phyloP scores from a whole-genome alignment of 2,888 invertebrate species.

The Drosophila anceps region DNA sequence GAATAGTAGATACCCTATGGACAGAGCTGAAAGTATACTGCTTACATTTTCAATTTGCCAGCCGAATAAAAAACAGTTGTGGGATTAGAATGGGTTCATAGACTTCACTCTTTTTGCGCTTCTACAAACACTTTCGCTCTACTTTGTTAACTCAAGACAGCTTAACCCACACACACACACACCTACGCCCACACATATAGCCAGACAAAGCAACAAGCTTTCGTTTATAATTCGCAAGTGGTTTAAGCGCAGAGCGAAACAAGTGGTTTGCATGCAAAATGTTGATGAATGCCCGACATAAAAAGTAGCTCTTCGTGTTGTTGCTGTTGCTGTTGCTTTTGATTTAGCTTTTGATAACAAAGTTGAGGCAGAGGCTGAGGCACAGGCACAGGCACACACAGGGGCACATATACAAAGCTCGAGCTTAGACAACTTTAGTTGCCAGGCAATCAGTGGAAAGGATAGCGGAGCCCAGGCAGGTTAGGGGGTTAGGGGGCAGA shows the following conservation, averaged over 20 bases:
- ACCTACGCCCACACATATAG: neutral
- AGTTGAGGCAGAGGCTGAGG: neutral
- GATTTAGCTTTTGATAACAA: conserved; percentile 20
- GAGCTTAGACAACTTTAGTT: conserved; percentile 19
- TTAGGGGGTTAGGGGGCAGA: neutral
- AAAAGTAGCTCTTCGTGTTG: neutral
- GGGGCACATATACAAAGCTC: neutral
- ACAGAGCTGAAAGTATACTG: neutral
- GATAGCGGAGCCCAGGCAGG: neutral
- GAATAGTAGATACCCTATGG: neutral
- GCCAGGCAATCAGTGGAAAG: conserved; percentile 6
- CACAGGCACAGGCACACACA: neutral
- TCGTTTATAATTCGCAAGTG: conserved; percentile 21
- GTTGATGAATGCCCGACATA: conserved; percentile 1
- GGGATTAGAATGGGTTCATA: neutral
- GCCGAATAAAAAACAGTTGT: neutral
- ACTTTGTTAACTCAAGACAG: neutral
- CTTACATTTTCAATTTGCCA: neutral
- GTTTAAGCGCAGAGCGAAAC: conserved; percentile 6
- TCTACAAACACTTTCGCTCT: conserved; percentile 3
- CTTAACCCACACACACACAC: neutral
- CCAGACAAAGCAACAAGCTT: neutral
- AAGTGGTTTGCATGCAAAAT: neutral
- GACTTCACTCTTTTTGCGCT: neutral
- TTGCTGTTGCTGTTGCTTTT: conserved; percentile 14